Evolutionary conservation across 1,140 invertebrate genomes (phyloP), one percentile per base, ranked within the genome.

Genomic region (Sinonovacula constricta): DNA sequence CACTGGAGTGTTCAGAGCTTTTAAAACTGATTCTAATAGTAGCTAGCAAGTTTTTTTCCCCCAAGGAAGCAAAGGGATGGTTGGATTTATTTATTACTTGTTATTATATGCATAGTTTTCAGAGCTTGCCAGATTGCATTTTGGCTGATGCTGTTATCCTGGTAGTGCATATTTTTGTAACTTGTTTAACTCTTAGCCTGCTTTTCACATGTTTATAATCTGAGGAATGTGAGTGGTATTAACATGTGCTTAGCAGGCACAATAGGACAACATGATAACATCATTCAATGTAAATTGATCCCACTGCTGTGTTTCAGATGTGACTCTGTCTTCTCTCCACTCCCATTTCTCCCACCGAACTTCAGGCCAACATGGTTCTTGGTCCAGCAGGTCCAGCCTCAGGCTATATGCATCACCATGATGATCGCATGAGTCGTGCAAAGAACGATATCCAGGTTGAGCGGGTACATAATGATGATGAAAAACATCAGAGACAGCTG

Each of bases 301-400:
- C 36, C 3, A 30, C 33, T 62, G 28, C 62, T 15, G 51, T 56
- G 7, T 85, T 85, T 53, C 79, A 86, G 86, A 87, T 80, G 60
- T 87, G n/a, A 84, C 83, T 14, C 69, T 87, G 74, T 78, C 79
- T 10, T 84, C 83, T 22, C 62, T 87, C 39, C 66, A 78, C 24
- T 83, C 79, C 12, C 81, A 81, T 22, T 83, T 76, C 66, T 65
- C 77, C 28, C 63, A 69, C 28, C 57, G 62, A 26, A 68, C 76
- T 30, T 66, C 74, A 10, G n/a, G 51, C 68, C 39, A 62, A 33
- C 59, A 77, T 54, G 59, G 49, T 68, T 14, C 65, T 69, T 26
- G 62, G 77, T 10, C 66, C 77, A 14, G 62, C 54, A 62, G 81
- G 77, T 15, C 56, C 74, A 5, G n/a, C 68, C 3, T 26, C 67